phyloP scores from a whole-genome alignment of 2,113 vertebrate species.

The Dissostichus mawsoni region DNA sequence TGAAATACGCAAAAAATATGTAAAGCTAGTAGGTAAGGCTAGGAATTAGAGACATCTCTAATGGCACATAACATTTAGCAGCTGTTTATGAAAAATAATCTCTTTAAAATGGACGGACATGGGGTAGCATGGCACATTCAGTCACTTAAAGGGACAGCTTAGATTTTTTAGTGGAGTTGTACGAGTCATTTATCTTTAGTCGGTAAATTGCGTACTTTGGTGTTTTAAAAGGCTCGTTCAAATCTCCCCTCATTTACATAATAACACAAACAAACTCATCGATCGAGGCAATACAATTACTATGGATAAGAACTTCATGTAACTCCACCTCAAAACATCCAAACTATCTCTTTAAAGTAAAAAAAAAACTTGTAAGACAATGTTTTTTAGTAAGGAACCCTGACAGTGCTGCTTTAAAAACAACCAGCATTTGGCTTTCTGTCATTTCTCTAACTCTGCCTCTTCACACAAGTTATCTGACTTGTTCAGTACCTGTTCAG shows the following conservation, averaged over 20 bases:
- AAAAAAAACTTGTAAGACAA: neutral
- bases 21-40: neutral
- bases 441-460: neutral
- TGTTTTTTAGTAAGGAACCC: conserved; percentile 7
- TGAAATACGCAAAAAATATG: neutral
- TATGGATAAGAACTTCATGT: no score
- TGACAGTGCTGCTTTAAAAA: conserved; percentile 2
- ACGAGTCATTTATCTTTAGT: no score
- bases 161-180: no score
- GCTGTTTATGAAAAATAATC: conserved; percentile 26
- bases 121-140: conserved; percentile 51
- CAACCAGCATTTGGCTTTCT: neutral
- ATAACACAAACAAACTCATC: no score
- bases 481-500: neutral
- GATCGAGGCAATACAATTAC: no score
- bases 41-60: conserved; percentile 28
- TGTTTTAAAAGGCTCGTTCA: no score
- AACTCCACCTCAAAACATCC: no score
- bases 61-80: conserved; percentile 68
- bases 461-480: neutral
- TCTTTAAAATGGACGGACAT: conserved; percentile 22
- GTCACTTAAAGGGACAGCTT: conserved; percentile 1
- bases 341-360: no score
- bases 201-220: no score
- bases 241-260: no score